Evolutionary conservation across 2,888 invertebrate species (phyloP).

Genomic region (Gymnocheta viridis): DNA sequence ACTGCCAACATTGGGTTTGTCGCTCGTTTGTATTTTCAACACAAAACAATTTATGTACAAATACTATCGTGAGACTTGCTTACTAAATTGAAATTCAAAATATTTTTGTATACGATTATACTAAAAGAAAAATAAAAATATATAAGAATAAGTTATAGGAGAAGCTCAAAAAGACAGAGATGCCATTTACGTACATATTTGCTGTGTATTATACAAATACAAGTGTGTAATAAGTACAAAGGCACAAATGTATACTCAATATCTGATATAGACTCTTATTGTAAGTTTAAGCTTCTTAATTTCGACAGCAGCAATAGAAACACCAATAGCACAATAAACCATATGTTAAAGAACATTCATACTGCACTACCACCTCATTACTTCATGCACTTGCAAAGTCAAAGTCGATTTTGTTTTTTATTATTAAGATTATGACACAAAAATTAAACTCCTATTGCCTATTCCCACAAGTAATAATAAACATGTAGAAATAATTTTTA

Average conservation of each 20-base stretch:
- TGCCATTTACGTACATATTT: not conserved
- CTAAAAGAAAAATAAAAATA: slow-evolving; percentile 41
- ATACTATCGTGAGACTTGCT: slow-evolving; percentile 65
- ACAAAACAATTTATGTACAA: slow-evolving; percentile 63
- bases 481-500: not conserved
- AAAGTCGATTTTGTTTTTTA: slow-evolving; percentile 1
- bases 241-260: not conserved
- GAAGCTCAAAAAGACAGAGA: not conserved
- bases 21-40: slow-evolving; percentile 18
- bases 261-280: not conserved
- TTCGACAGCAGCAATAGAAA: not conserved
- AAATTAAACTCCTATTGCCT: not conserved
- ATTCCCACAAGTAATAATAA: not conserved
- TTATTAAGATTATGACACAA: slow-evolving; percentile 38
- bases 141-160: slow-evolving; percentile 8
- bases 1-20: slow-evolving; percentile 25
- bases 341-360: not conserved
- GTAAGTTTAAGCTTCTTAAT: not conserved
- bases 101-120: slow-evolving; percentile 48
- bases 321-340: not conserved
- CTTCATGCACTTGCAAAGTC: not conserved
- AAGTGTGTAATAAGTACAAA: not conserved
- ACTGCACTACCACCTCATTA: not conserved
- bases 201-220: not conserved
- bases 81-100: slow-evolving; percentile 66